A percentile compares a stretch with the other conserved stretches of the same genome.
Conservation (phyloP, 2,888 invertebrate species). For the Amaurobius ferox region DNA sequence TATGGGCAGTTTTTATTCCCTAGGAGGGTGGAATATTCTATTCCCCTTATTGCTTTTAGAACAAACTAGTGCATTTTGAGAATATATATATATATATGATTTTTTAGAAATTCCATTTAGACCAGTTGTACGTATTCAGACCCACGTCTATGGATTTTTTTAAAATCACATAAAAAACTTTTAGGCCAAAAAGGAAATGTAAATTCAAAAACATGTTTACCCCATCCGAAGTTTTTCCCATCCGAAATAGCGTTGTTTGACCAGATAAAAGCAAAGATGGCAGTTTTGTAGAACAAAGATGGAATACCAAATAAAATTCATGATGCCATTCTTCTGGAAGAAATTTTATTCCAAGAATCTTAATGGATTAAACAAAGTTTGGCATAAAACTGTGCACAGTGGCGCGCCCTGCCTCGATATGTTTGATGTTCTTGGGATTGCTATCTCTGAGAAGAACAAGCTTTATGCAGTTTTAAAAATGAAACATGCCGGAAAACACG, state of each 20-base stretch:
- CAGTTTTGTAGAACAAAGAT: background rate
- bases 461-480: slow-evolving; percentile 59
- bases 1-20: too few relatives aligned
- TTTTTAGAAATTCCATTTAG: too few relatives aligned
- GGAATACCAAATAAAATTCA: background rate
- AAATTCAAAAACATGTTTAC: background rate
- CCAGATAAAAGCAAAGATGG: background rate
- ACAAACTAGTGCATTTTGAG: too few relatives aligned
- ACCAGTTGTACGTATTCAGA: too few relatives aligned
- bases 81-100: too few relatives aligned
- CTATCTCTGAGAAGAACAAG: slow-evolving; percentile 17
- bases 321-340: background rate
- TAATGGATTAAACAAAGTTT: slow-evolving; percentile 36
- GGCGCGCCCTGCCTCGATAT: background rate
- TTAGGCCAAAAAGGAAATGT: background rate
- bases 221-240: background rate
- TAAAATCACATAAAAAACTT: background rate
- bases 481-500: slow-evolving; percentile 20
- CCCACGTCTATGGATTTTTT: background rate
- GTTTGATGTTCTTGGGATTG: slow-evolving; percentile 27
- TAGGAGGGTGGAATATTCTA: too few relatives aligned
- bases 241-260: background rate
- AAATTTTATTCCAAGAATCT: slow-evolving; percentile 7
- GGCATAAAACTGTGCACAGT: slow-evolving; percentile 16
- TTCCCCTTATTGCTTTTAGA: too few relatives aligned